Conservation (phyloP, 2,888 invertebrate species). For the Stegophylla sp. region DNA sequence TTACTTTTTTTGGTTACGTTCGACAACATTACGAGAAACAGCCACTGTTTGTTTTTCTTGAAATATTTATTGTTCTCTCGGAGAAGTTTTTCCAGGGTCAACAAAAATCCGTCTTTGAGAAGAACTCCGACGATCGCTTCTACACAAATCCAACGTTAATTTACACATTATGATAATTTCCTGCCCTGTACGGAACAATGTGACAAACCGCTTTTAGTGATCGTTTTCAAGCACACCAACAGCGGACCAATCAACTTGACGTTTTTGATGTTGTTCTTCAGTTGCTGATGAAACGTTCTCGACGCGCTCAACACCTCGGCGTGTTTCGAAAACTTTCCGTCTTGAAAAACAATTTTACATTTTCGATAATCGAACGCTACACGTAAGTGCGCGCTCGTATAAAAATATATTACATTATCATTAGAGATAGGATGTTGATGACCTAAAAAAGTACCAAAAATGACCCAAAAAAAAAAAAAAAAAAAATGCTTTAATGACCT, state of each 20-base stretch:
- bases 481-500: too few relatives aligned
- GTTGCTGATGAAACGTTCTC: constrained; percentile 71
- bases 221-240: constrained; percentile 70
- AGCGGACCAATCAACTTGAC: constrained; percentile 70
- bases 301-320: constrained; percentile 71
- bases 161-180: too few relatives aligned
- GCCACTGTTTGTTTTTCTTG: constrained; percentile 45
- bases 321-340: constrained; percentile 72
- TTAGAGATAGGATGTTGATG: too few relatives aligned
- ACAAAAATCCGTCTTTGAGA: constrained; percentile 33
- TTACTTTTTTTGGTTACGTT: constrained; percentile 49
- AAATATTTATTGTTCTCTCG: constrained; percentile 38
- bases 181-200: background rate
- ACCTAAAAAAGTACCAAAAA: too few relatives aligned
- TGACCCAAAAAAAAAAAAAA: too few relatives aligned
- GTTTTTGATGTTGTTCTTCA: constrained; percentile 70
- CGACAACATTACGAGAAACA: constrained; percentile 20
- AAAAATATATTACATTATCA: too few relatives aligned
- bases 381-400: too few relatives aligned
- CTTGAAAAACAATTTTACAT: constrained; percentile 63
- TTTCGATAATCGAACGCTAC: too few relatives aligned
- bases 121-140: constrained; percentile 30
- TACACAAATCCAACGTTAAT: background rate
- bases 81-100: constrained; percentile 41
- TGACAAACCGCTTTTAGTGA: constrained; percentile 70